Base-by-base conservation (phyloP, 2,888 invertebrate species). In the Sceliomorpha sp. region DNA sequence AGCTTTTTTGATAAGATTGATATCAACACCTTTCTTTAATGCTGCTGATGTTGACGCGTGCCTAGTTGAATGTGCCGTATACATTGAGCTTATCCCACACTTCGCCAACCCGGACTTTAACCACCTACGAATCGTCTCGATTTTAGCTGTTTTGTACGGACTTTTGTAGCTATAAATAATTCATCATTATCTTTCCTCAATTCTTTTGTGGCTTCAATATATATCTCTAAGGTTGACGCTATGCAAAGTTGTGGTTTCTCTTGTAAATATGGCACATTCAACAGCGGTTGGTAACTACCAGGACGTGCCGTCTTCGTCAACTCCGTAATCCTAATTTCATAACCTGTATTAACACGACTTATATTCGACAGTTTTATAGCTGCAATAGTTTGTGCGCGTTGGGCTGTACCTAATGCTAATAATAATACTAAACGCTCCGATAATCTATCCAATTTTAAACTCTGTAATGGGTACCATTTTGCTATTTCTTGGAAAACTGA, bases 101-200 rank as follows among this genome's bases (percentile, higher is more conserved):
- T 20, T 48, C 14, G 9, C n/a, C 5, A 34, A 2, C 4, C 10
- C 37, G 1, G 50, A 12, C 9, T 10, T 36, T 8, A 50, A 24
- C 53, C 40, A 53, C n/a, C 53, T 17, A 26, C 56, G 44, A 12
- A 72, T 31, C 2, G 72, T 58, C 2, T 72, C 60, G 4, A 50
- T 29, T 7, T 42, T 37, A 1, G 66, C 70, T 2, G 15, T 15
- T 31, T 36, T 45, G 26, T 66, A 24, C 2, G 70, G 72, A 32
- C 51, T 69, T 60, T 58, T 39, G 44, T 15, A 1, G 62, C 36
- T 26, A 72, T 40, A 32, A 70, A 64, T 1, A 72, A 17, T 4
- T 31, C 10, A 8, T 56, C 24, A 15, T 32, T 36, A 0, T 34
- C 12, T n/a, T 12, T 8, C 15, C 58, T 45, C 9, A 70, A 10